These are phyloP conservation scores for Papio anubis DNA, from an alignment of 2,113 vertebrate genomes.

Conservation along the genomic window DNA sequence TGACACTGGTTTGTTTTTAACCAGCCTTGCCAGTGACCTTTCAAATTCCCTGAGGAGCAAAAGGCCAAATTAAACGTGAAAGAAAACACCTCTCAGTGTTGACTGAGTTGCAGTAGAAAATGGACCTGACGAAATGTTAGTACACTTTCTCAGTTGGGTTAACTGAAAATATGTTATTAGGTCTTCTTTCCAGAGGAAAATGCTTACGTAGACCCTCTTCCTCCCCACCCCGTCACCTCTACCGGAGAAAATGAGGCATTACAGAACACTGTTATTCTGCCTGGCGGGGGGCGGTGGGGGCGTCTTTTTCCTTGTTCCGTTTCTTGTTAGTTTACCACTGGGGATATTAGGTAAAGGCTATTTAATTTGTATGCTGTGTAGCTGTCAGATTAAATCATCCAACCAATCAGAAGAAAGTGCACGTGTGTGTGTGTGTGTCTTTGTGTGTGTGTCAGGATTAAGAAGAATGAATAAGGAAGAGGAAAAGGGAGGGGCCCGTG, in stretches of 20 bases:
- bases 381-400: not conserved
- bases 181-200: not conserved
- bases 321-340: not conserved
- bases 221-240: not conserved
- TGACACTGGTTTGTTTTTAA: constrained; percentile 5
- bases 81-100: not conserved
- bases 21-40: constrained; percentile 24
- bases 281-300: not conserved
- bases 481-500: not conserved
- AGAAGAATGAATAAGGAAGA: not conserved
- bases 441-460: not conserved
- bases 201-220: not conserved
- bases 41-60: constrained; percentile 42
- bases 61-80: not conserved
- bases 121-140: not conserved
- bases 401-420: not conserved
- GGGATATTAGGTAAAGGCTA: not conserved
- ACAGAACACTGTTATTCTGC: not conserved
- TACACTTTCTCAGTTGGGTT: not conserved
- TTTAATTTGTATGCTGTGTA: not conserved
- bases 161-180: not conserved
- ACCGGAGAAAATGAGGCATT: not conserved
- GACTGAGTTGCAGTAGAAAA: not conserved
- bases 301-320: not conserved
- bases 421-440: not conserved